Percentiles rank a stretch among this genome's conserved stretches.
Conservation (phyloP, 2,888 invertebrate species). For the Bedellia somnulentella region DNA sequence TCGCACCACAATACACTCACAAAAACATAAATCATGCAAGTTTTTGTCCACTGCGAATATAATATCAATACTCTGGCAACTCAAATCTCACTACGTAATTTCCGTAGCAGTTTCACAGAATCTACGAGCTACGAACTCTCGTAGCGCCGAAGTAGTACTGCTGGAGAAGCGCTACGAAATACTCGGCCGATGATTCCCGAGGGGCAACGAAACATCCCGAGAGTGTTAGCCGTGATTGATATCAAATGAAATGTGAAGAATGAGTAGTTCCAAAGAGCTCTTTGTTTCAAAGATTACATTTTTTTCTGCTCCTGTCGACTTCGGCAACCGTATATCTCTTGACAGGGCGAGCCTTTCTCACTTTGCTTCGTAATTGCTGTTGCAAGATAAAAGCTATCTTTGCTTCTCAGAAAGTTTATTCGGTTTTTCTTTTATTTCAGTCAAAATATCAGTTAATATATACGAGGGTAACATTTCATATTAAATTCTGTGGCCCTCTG, state of each 20-base stretch:
- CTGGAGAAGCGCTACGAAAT: slow-evolving; percentile 28
- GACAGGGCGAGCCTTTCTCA: neutral
- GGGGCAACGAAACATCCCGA: slow-evolving; percentile 31
- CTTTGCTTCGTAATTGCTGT: neutral
- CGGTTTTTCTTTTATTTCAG: neutral
- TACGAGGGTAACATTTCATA: too few species aligned
- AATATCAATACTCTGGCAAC: too few species aligned
- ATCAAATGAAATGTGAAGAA: slow-evolving; percentile 59
- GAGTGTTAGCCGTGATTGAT: slow-evolving; percentile 58
- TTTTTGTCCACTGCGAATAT: too few species aligned
- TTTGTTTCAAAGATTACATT: slow-evolving; percentile 51
- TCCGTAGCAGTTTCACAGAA: too few species aligned
- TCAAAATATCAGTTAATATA: too few species aligned
- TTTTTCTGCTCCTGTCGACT: slow-evolving; percentile 16
- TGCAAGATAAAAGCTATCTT: too few species aligned
- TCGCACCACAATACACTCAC: too few species aligned
- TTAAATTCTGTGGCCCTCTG: too few species aligned
- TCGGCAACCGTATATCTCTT: neutral
- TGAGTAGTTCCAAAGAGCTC: slow-evolving; percentile 46
- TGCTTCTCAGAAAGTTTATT: too few species aligned
- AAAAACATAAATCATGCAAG: too few species aligned
- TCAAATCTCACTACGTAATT: too few species aligned
- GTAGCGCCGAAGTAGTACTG: slow-evolving; percentile 42
- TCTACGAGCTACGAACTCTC: slow-evolving; percentile 31
- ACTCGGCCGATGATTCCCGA: slow-evolving; percentile 32